Evolutionary conservation across 2,888 invertebrate genomes (phyloP).

Genomic region (Heteromyza rotundicornis): DNA sequence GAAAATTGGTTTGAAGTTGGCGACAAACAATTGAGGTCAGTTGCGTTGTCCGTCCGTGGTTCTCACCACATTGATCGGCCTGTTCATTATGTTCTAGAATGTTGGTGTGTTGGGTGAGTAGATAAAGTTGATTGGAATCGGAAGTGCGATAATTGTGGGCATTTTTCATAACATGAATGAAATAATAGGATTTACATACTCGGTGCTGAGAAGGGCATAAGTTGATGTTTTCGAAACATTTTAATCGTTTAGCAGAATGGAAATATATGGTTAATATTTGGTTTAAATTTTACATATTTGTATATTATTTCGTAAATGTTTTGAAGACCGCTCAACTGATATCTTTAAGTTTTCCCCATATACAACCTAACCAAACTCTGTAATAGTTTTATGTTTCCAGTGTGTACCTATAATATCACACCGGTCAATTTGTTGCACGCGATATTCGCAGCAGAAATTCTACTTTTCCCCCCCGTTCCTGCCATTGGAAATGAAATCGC

Average conservation of each 20-base stretch:
- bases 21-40: constrained; percentile 25
- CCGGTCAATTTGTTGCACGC: constrained; percentile 20
- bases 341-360: no score
- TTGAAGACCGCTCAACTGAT: no score
- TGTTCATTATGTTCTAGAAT: constrained; percentile 11
- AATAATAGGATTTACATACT: no score
- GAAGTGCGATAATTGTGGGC: constrained; percentile 23
- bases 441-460: constrained; percentile 3
- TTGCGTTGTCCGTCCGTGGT: constrained; percentile 3
- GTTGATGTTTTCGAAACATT: no score
- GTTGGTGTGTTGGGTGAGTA: neutral
- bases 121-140: constrained; percentile 12
- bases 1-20: constrained; percentile 8
- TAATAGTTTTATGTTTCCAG: no score
- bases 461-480: neutral
- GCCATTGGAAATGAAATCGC: neutral
- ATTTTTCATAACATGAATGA: constrained; percentile 13
- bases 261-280: no score
- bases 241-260: no score
- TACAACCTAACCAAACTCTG: no score
- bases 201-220: no score
- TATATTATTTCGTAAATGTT: no score
- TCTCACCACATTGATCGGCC: constrained; percentile 9
- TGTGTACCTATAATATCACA: neutral
- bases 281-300: no score